Conservation (phyloP, 2,888 invertebrate genomes). For the Tiliacea citrago region DNA sequence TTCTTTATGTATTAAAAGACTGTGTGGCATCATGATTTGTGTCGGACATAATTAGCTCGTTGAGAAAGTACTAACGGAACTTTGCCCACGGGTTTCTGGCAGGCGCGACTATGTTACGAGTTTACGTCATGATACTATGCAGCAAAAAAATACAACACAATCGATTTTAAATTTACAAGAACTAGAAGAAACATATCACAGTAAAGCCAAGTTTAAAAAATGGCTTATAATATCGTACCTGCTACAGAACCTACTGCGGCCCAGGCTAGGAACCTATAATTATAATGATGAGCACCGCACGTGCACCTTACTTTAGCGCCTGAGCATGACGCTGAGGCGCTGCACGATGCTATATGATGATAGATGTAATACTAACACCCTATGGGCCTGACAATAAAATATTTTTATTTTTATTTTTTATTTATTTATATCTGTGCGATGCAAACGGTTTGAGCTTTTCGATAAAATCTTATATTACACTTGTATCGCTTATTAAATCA, state of each 20-base stretch:
- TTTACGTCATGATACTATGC: background rate
- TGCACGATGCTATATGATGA: background rate
- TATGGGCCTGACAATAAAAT: too few species aligned
- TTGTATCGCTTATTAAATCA: background rate
- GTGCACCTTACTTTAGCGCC: constrained; percentile 1
- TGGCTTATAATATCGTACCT: too few species aligned
- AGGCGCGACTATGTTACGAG: background rate
- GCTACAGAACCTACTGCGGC: background rate
- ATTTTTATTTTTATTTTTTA: too few species aligned
- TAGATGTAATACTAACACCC: too few species aligned
- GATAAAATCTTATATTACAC: too few species aligned
- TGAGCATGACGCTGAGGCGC: background rate
- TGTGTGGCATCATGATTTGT: background rate
- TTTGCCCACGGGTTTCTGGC: background rate
- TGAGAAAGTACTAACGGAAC: background rate
- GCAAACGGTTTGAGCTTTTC: background rate
- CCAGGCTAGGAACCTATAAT: background rate
- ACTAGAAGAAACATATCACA: background rate
- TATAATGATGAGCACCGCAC: too few species aligned
- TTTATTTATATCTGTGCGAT: too few species aligned
- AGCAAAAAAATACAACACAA: background rate
- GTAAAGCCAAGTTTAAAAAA: background rate
- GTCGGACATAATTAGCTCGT: background rate
- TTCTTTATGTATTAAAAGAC: background rate
- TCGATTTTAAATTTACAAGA: background rate